Evolutionary conservation across 2,797 vertebrate species (phyloP), one percentile per base, ranked within the genome.

Genomic region (Mastacembelus armatus): DNA sequence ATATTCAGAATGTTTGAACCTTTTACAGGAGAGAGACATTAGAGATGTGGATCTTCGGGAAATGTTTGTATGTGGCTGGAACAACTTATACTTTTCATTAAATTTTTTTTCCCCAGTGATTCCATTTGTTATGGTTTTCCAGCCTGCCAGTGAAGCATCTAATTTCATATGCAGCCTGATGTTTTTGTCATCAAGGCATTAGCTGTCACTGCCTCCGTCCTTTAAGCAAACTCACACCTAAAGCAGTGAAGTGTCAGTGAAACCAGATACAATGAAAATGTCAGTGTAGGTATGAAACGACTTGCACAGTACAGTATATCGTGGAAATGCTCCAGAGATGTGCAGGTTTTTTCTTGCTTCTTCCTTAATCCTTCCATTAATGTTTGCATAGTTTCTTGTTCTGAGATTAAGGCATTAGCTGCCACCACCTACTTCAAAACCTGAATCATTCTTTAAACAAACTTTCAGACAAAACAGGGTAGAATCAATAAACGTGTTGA

Each of bases 361-460:
- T n/a, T n/a, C n/a, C n/a, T n/a, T n/a, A n/a, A n/a, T n/a, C n/a
- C n/a, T n/a, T n/a, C n/a, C n/a, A n/a, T n/a, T n/a, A n/a, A n/a
- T n/a, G n/a, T n/a, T n/a, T n/a, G n/a, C n/a, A n/a, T n/a, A n/a
- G n/a, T n/a, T n/a, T n/a, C n/a, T n/a, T n/a, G n/a, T n/a, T n/a
- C n/a, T 74, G 19, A 49, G 39, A 15, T 12, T 7, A 43, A 22
- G 16, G 24, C 3, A 40, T 62, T 11, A 15, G n/a, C 2, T 2
- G 32, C 33, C 49, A 49, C 26, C 30, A 24, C n/a, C 45, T 27
- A 16, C 16, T 42, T 30, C 4, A 7, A 15, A n/a, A 9, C 5
- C 2, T 59, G 45, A 69, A 10, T 66, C 16, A 62, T 51, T 14
- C 18, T 19, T 67, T 52, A 22, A 64, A 59, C 10, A 72, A 55